Base-by-base conservation (phyloP, 2,888 invertebrate genomes). In the Antheraea yamamai region DNA sequence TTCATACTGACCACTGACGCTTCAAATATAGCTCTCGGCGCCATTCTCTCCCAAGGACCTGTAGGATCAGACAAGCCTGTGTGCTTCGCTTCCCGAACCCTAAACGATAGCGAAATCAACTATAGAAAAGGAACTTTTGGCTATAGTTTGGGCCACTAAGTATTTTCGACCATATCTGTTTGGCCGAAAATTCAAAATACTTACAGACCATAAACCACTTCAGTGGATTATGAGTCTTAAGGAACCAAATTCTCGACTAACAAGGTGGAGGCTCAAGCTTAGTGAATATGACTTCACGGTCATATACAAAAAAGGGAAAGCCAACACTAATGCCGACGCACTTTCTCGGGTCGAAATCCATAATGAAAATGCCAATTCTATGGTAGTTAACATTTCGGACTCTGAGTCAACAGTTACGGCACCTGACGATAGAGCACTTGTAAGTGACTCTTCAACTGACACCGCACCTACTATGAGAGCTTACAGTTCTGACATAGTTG, bases 1-100 rank as follows among this genome's bases (percentile, higher is more conserved):
- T 80, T 82, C n/a, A 76, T 79, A 7, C 72, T 84, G 2, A 81
- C 81, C 7, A 81, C 84, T 0, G 88, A 89, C 55, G 86, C 87
- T 0, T 83, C 83, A 3, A 82, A 86, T 30, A 39, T 80, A 0
- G 85, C 85, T 0, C 61, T 87, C 0, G 86, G 83, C 1, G 82
- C 84, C 12, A 61, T 78, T 26, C 70, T 82, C 4, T 82, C 72
- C 74, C 84, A 74, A 82, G 84, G 75, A 74, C 78, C n/a, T 78
- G 80, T 76, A 75, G 78, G 78, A 0, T 73, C 68, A 1, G 79
- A 81, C 16, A 78, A 77, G 74, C 79, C 80, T 0, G 72, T 79
- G 14, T 23, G 58, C 0, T 79, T 78, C 26, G 79, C 78, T 0
- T 78, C n/a, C n/a, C n/a, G n/a, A n/a, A n/a, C n/a, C n/a, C n/a